Base-by-base conservation (phyloP, 2,797 vertebrate genomes). In the Malurus leucopterus region DNA sequence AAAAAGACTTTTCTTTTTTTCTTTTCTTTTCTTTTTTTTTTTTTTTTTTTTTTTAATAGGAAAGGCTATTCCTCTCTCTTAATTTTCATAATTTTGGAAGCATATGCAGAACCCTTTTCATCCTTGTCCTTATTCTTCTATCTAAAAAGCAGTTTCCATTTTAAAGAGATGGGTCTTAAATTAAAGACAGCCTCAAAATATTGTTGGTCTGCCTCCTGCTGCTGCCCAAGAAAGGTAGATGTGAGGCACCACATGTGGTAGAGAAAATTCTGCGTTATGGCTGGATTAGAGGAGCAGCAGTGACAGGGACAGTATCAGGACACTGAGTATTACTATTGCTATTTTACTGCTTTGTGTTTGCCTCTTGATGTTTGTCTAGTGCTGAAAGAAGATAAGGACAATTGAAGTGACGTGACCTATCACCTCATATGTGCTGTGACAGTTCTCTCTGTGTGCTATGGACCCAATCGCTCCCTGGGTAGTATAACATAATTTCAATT, bases 351-450 rank as follows among this genome's bases (percentile, higher is more conserved):
- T 87, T 93, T 83, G 72, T 89, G 38, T 93, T 93, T 90, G 70
- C 86, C 63, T 83, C 79, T 70, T 87, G 86, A 92, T 95, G 67
- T 90, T 91, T 95, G 84, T 47, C 79, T 92, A 59, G 76, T 41
- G 67, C 79, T 88, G 92, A 81, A 84, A 93, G 79, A 85, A 74
- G 79, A 64, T 30, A 50, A 75, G 82, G 61, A 94, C 89, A 90
- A 89, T 78, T 94, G 93, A 94, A 95, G 72, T 85, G 93, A 84
- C 1, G 16, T 88, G 90, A 90, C 90, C 93, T 75, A 24, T 93
- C 76, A 84, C 83, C 92, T 86, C 76, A 15, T 55, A 71, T 89
- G 61, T 92, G 46, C 79, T 83, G 30, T 72, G 59, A 51, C 5
- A 4, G 47, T 83, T 91, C 58, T 86, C 23, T 87, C 76, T 59